Base-by-base conservation (phyloP, 2,888 invertebrate species). In the Dascillus cervinus region DNA sequence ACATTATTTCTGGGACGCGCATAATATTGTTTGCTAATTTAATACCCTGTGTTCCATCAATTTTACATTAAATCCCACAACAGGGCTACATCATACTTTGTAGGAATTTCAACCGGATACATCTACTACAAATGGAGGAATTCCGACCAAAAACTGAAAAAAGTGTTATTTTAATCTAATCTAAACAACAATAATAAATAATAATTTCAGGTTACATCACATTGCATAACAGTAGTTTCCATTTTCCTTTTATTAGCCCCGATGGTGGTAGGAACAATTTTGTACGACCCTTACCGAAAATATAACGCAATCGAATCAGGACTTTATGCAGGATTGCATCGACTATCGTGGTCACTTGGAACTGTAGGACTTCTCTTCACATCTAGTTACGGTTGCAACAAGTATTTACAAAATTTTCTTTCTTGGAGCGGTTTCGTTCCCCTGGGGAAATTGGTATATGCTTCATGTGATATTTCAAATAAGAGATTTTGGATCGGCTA, bases 51-150 rank as follows among this genome's bases (percentile, higher is more conserved):
- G 46, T 77, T 74, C 50, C 61, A 69, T 19, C 35, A 69, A 15
- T 65, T 69, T 0, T 79, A 79, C 46, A 73, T 71, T 34, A 75
- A 74, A 47, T 71, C 73, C 1, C 77, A 79, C 55, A 71, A 72
- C 0, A 64, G 78, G 4, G 72, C 70, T 8, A 67, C 71, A 0
- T 66, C 77, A 0, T 77, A 77, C 46, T 58, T 75, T 4, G 58
- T 77, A 6, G 78, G 78, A 1, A 69, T 76, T 53, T 60, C 71
- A 32, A 64, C 66, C n/a, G 77, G 75, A 0, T 72, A 68, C 41
- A 32, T 71, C 8, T 61, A 67, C 34, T 62, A 64, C 22, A 62
- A 55, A 41, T 34, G 59, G 27, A 55, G 53, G 27, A 49, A 52
- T 26, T 44, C 45, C 12, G 46, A 53, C 24, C 49, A 44, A 9